phyloP scores from a whole-genome alignment of 2,888 invertebrate genomes.

The Oeneis ivallda region DNA sequence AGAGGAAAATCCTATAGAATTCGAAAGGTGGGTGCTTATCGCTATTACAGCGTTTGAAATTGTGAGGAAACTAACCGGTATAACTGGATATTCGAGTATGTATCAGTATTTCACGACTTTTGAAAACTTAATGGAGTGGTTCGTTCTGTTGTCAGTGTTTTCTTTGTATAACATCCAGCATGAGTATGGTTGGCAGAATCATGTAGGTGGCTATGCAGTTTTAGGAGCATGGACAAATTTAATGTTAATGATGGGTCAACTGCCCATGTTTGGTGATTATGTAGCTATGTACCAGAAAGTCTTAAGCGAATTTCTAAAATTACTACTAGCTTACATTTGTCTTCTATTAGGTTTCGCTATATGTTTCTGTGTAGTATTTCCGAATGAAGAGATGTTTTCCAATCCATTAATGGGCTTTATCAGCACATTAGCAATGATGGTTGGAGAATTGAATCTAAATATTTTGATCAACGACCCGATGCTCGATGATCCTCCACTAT shows the following conservation, averaged over 20 bases:
- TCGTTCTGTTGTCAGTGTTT: constrained; percentile 91
- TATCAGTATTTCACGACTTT: constrained; percentile 90
- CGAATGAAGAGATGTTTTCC: constrained; percentile 89
- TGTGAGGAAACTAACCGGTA: constrained; percentile 88
- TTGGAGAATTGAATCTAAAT: constrained; percentile 90
- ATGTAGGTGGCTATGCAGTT: constrained; percentile 92
- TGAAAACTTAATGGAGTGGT: constrained; percentile 94
- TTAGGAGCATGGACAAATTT: constrained; percentile 93
- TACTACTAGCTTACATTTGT: constrained; percentile 91
- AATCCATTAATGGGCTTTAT: constrained; percentile 92
- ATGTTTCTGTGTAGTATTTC: constrained; percentile 93
- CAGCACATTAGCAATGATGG: constrained; percentile 93
- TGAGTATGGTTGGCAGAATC: constrained; percentile 92
- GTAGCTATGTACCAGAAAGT: constrained; percentile 95
- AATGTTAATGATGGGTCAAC: constrained; percentile 93
- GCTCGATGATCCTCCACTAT: constrained; percentile 86
- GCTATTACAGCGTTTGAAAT: constrained; percentile 90
- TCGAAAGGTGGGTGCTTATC: constrained; percentile 90
- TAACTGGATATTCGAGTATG: constrained; percentile 89
- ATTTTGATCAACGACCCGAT: constrained; percentile 87
- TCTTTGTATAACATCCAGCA: constrained; percentile 89
- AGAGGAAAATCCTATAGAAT: constrained; percentile 88
- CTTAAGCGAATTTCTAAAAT: constrained; percentile 90
- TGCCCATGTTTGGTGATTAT: constrained; percentile 93
- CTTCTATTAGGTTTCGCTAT: constrained; percentile 92